phyloP scores from a whole-genome alignment of 2,888 invertebrate genomes.

The Tortrix viridana region DNA sequence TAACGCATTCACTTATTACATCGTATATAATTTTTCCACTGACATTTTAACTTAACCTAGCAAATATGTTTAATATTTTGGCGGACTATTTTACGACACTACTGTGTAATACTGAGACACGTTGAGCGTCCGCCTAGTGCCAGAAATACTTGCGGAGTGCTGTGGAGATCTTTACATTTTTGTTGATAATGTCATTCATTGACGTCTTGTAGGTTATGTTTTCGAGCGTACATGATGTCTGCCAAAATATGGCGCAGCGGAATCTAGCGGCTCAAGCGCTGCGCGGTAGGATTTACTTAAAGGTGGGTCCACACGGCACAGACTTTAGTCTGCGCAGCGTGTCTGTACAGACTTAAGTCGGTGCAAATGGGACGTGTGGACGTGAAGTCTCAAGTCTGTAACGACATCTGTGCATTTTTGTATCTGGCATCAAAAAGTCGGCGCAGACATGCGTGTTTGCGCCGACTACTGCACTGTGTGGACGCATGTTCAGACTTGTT shows the following conservation, averaged over 20 bases:
- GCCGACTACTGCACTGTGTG: no score
- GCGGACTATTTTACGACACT: neutral
- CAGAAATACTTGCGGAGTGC: constrained; percentile 14
- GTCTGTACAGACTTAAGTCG: no score
- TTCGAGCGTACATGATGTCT: constrained; percentile 47
- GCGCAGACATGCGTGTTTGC: no score
- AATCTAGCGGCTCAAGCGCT: constrained; percentile 48
- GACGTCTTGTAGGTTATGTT: constrained; percentile 49
- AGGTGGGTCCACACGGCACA: no score
- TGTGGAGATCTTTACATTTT: neutral
- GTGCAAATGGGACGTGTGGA: no score
- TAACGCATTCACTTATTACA: constrained; percentile 6
- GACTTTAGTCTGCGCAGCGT: no score
- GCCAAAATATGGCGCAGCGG: constrained; percentile 36
- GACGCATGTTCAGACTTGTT: no score
- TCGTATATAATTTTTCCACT: neutral
- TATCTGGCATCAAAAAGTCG: no score
- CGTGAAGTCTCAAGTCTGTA: no score
- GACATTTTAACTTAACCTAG: constrained; percentile 16
- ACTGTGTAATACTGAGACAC: constrained; percentile 18
- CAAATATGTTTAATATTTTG: constrained; percentile 12
- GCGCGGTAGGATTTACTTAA: no score
- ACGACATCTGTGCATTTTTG: no score
- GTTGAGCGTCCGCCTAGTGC: constrained; percentile 8
- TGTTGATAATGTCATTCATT: constrained; percentile 24